A percentile compares a stretch with the other conserved stretches of the same genome.
Evolutionary conservation across 2,113 vertebrate genomes (phyloP).

Genomic region (Pachypanchax playfairii): DNA sequence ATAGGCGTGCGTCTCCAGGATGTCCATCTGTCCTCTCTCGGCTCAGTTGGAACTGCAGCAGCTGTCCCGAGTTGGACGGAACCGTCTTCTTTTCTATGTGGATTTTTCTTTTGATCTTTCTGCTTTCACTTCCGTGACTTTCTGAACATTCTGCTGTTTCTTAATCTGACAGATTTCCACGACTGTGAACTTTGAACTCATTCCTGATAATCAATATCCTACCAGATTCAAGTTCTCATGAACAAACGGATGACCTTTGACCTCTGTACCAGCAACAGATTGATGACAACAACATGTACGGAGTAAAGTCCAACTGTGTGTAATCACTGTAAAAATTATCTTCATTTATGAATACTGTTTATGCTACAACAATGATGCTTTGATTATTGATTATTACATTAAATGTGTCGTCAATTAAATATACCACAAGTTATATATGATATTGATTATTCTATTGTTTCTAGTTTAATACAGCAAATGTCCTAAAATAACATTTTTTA

Average conservation of each 20-base stretch:
- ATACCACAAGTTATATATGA: too few relatives aligned
- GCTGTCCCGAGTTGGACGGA: not conserved
- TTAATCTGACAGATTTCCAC: constrained; percentile 22
- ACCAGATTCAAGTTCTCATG: constrained; percentile 45
- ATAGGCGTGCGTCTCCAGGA: constrained; percentile 79
- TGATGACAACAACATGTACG: constrained; percentile 51
- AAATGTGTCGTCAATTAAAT: too few relatives aligned
- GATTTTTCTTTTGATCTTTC: not conserved
- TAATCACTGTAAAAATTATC: not conserved
- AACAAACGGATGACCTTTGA: constrained; percentile 61
- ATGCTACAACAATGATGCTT: too few relatives aligned
- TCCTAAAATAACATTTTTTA: too few relatives aligned
- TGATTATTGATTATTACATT: too few relatives aligned
- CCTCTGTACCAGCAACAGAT: constrained; percentile 34
- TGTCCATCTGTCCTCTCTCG: constrained; percentile 76
- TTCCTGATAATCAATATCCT: constrained; percentile 69
- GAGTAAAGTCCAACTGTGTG: constrained; percentile 55
- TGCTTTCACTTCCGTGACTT: constrained; percentile 2
- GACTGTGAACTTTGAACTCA: constrained; percentile 73
- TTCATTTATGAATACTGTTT: not conserved
- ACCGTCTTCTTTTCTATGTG: not conserved
- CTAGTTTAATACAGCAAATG: too few relatives aligned
- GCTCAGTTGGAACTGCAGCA: not conserved
- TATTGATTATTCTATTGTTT: too few relatives aligned
- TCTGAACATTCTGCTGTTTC: constrained; percentile 20